phyloP scores from a whole-genome alignment of 2,113 vertebrate genomes.

The Nannospalax galili region DNA sequence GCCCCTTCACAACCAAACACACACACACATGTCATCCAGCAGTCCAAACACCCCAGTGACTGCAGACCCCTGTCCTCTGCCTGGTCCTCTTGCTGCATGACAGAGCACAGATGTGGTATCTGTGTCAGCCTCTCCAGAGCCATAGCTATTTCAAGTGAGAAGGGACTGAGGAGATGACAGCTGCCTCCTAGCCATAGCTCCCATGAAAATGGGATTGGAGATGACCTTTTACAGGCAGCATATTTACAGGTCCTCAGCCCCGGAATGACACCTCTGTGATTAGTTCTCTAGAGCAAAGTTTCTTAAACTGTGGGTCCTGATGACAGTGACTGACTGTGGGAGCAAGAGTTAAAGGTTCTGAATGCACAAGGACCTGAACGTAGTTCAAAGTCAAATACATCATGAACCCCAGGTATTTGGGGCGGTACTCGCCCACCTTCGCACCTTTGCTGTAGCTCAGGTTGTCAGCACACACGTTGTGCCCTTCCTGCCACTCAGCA shows the following conservation, averaged over 20 bases:
- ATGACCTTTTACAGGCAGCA: fast-evolving
- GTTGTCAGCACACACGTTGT: not conserved
- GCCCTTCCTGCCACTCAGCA: fast-evolving
- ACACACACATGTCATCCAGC: not conserved
- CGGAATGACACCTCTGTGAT: fast-evolving
- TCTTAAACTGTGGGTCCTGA: not conserved
- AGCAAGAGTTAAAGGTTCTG: not conserved
- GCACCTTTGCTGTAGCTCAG: not conserved
- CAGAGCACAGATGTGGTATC: not conserved
- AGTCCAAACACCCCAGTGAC: fast-evolving
- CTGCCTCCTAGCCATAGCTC: fast-evolving
- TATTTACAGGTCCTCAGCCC: fast-evolving
- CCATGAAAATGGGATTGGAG: fast-evolving
- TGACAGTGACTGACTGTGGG: no score
- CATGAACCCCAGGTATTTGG: no score
- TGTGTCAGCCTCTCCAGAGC: not conserved
- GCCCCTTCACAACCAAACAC: not conserved
- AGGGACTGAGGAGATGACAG: no score
- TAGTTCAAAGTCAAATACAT: no score
- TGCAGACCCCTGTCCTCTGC: not conserved
- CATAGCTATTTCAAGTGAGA: not conserved
- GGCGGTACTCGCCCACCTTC: no score
- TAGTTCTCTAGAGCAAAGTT: not conserved
- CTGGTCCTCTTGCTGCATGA: not conserved
- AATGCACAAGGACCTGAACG: not conserved